These are phyloP conservation scores for Pachycephala philippinensis DNA, from an alignment of 2,113 vertebrate species.

Conservation along the genomic window DNA sequence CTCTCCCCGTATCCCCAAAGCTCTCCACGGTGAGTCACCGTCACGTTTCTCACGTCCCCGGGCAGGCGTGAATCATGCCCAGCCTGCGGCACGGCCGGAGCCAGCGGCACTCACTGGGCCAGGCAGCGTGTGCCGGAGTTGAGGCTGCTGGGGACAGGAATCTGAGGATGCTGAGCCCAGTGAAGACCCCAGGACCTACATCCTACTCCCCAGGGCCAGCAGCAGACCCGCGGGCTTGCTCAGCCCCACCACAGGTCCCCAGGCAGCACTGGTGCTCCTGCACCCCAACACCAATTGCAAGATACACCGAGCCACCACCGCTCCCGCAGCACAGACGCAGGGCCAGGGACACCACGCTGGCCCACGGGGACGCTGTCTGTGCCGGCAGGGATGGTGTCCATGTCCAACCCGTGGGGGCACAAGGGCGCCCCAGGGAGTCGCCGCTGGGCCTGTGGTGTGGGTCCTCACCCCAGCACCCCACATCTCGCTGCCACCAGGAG, in stretches of 20 bases:
- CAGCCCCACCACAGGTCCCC: rapidly evolving
- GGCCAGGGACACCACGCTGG: rapidly evolving
- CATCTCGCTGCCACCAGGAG: not conserved
- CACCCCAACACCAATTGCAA: not conserved
- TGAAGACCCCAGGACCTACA: not conserved
- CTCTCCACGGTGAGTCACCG: slow-evolving; percentile 49
- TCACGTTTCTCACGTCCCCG: slow-evolving; percentile 62
- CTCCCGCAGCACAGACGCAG: not conserved
- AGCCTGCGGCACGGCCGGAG: not conserved
- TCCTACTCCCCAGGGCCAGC: rapidly evolving
- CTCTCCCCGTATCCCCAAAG: not conserved
- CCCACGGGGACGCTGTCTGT: rapidly evolving
- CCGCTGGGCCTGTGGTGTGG: rapidly evolving
- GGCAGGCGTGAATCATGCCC: slow-evolving; percentile 51
- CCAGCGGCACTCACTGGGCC: not conserved
- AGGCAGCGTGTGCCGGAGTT: not conserved
- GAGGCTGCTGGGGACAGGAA: not conserved
- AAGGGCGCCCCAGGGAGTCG: rapidly evolving
- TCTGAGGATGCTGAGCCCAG: not conserved
- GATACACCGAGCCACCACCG: rapidly evolving
- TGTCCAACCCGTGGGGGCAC: rapidly evolving
- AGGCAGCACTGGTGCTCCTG: rapidly evolving
- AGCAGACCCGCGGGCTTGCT: not conserved
- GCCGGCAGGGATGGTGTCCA: rapidly evolving
- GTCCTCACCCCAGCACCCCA: not conserved